Base-by-base conservation (phyloP, 2,888 invertebrate genomes). In the Cotesia congregata region DNA sequence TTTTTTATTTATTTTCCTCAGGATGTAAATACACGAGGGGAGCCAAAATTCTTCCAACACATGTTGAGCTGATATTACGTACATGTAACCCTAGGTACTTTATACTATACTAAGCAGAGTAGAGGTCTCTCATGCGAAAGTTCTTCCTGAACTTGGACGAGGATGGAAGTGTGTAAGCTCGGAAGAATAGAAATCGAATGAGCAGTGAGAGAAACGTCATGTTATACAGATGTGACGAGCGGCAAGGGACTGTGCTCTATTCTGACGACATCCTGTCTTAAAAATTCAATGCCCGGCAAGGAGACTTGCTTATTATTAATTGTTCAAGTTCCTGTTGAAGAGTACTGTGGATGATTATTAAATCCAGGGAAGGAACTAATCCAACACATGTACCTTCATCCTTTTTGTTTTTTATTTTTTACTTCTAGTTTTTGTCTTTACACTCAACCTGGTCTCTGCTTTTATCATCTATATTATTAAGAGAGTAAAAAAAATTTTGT, bases 291-390 rank as follows among this genome's bases (percentile, higher is more conserved):
- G 78, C 80, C 80, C 78, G 30, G 30, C 30, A 30, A 80, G 67
- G 72, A 20, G 73, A 60, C 73, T 73, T 30, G 70, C 79, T 83
- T 80, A 85, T 86, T 86, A 86, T 87, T 86, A 87, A 88, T 88
- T 88, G 87, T 88, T 88, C 86, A 84, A 85, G 87, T 87, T 87
- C 86, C 87, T 87, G 85, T 82, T 85, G 85, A 84, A 87, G 3
- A 30, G 86, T 87, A 85, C 84, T 84, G 84, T 50, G 9, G 7
- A 50, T 82, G 83, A 86, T 87, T 86, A 86, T 75, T 86, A 86
- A 87, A 86, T 85, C 81, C 81, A 77, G 65, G 81, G 75, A 76
- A 76, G 70, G 73, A 62, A 69, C 71, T 77, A 75, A 80, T 78
- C 77, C 75, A 15, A 72, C 20, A 68, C 72, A 69, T 20, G 39